A percentile compares a stretch with the other conserved stretches of the same genome.
Conservation (phyloP, 2,113 vertebrate genomes). For the Spheniscus mendiculus region DNA sequence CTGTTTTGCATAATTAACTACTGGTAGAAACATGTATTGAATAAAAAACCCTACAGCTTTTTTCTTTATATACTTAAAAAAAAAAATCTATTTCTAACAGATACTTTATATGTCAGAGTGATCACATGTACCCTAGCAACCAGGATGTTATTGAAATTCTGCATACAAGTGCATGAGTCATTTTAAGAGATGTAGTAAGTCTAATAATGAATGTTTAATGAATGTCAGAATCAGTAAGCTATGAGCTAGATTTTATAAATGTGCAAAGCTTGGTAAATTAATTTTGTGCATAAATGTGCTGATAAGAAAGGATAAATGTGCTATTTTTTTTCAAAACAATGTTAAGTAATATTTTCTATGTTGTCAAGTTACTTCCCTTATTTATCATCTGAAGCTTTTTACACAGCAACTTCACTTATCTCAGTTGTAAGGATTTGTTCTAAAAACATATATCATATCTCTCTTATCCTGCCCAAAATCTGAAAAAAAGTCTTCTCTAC, state of each 20-base stretch:
- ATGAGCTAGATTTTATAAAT: not conserved
- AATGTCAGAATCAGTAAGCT: not conserved
- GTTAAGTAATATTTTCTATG: not conserved
- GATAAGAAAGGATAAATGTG: not conserved
- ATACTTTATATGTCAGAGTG: constrained; percentile 38
- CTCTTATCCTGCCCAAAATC: not conserved
- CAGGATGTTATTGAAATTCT: constrained; percentile 46
- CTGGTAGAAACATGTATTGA: not conserved
- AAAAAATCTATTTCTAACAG: constrained; percentile 26
- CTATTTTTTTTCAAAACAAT: not conserved
- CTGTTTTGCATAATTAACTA: constrained; percentile 15
- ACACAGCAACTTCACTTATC: not conserved
- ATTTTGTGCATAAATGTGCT: not conserved
- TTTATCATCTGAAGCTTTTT: not conserved
- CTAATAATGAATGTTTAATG: not conserved
- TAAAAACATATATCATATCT: not conserved
- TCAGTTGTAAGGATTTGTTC: not conserved
- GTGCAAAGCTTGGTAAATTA: not conserved
- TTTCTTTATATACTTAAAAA: not conserved
- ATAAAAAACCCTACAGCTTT: constrained; percentile 4
- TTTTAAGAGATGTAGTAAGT: not conserved
- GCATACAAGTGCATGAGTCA: not conserved
- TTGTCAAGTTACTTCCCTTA: not conserved
- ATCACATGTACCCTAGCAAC: constrained; percentile 68
- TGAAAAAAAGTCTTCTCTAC: not conserved